These are phyloP conservation scores for Hyles vespertilio DNA, from an alignment of 1,140 invertebrate genomes.

Conservation along the genomic window DNA sequence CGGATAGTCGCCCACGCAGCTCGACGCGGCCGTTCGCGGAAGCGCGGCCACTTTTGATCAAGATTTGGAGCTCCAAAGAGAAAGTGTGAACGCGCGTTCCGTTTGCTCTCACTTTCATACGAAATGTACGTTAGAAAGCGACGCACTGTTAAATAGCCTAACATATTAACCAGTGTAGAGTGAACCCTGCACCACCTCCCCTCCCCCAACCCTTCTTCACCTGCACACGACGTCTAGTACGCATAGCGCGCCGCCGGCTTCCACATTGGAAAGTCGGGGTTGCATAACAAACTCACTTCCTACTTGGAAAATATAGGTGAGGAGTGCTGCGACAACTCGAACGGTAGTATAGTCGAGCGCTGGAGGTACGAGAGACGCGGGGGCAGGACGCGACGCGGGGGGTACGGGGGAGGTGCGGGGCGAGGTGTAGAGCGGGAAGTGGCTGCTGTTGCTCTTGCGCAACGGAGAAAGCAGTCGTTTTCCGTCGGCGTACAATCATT, in stretches of 20 bases:
- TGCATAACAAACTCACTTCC: conserved; percentile 55
- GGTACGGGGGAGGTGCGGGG: conserved; percentile 14
- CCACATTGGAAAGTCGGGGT: conserved; percentile 50
- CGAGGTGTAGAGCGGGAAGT: conserved; percentile 49
- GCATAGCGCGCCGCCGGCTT: conserved; percentile 12
- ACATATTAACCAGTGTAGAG: not conserved
- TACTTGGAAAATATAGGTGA: conserved; percentile 68
- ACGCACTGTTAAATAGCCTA: conserved; percentile 3
- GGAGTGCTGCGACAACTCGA: conserved; percentile 35
- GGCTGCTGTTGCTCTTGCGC: conserved; percentile 48
- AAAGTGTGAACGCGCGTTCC: conserved; percentile 24
- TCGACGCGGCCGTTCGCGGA: conserved; percentile 8
- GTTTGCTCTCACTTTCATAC: conserved; percentile 41
- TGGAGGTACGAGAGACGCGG: conserved; percentile 1
- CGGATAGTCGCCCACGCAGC: conserved; percentile 4
- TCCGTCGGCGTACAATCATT: conserved; percentile 65
- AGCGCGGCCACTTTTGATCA: not conserved
- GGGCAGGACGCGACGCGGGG: conserved; percentile 15
- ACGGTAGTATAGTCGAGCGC: not conserved
- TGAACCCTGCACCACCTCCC: no score
- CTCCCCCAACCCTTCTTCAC: no score
- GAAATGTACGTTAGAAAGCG: conserved; percentile 37
- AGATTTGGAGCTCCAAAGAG: conserved; percentile 20
- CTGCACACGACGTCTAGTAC: not conserved
- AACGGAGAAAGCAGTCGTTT: conserved; percentile 64